Conservation (phyloP, 1,140 invertebrate genomes). For the Tetraneura akinire region DNA sequence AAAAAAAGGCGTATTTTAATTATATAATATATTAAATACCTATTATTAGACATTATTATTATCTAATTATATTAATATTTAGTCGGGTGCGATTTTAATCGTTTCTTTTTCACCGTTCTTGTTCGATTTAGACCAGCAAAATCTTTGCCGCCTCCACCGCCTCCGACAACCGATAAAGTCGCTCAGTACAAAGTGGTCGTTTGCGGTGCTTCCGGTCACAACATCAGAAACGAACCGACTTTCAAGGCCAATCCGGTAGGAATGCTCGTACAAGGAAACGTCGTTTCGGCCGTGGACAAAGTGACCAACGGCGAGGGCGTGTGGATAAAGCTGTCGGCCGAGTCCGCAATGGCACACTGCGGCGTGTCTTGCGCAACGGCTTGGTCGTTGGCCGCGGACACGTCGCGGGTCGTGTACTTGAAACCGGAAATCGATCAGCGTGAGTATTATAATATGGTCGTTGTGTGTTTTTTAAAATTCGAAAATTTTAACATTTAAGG, state of each 20-base stretch:
- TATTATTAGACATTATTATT: too few relatives aligned
- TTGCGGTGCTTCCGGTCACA: slow-evolving; percentile 81
- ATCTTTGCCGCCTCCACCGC: neutral
- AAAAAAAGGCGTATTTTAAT: too few relatives aligned
- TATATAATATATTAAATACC: too few relatives aligned
- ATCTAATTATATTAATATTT: too few relatives aligned
- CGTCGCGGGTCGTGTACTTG: slow-evolving; percentile 71
- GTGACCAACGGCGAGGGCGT: slow-evolving; percentile 69
- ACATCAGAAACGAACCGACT: slow-evolving; percentile 72
- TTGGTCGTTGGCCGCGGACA: slow-evolving; percentile 74
- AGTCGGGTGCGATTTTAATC: too few relatives aligned
- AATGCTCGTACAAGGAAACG: slow-evolving; percentile 74
- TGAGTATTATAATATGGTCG: too few relatives aligned
- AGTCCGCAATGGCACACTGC: slow-evolving; percentile 69
- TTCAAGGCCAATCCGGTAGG: slow-evolving; percentile 76
- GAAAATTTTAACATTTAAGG: too few relatives aligned
- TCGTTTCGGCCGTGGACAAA: slow-evolving; percentile 69
- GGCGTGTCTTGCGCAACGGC: slow-evolving; percentile 63
- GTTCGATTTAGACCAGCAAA: too few relatives aligned
- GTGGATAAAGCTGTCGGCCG: slow-evolving; percentile 71
- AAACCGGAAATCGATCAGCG: slow-evolving; percentile 62
- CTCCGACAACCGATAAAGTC: neutral
- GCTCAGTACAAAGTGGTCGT: slow-evolving; percentile 69
- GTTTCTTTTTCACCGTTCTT: too few relatives aligned
- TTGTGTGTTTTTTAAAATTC: too few relatives aligned